These are phyloP conservation scores for Centruroides sculpturatus DNA, from an alignment of 1,140 invertebrate species.

Conservation along the genomic window DNA sequence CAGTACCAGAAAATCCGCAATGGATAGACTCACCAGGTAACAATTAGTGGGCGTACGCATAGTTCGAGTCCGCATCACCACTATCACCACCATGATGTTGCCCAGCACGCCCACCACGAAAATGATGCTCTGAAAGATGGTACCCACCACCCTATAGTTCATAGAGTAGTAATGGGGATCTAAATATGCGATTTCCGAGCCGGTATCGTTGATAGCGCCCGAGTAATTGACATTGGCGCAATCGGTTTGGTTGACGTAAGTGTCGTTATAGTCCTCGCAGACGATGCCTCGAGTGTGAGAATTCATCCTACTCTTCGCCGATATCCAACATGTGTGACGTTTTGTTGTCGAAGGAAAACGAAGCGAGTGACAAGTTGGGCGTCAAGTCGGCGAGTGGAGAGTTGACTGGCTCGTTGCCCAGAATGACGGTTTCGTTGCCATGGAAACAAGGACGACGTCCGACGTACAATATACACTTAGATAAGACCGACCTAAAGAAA, in stretches of 20 bases:
- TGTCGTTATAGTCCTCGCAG: neutral
- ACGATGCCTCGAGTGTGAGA: no score
- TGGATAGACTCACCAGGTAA: conserved; percentile 43
- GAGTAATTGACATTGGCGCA: neutral
- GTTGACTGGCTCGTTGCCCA: no score
- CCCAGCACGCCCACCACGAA: conserved; percentile 40
- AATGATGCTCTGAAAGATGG: conserved; percentile 41
- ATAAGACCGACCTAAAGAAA: no score
- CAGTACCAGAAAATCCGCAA: conserved; percentile 44
- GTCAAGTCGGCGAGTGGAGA: no score
- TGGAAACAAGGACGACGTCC: no score
- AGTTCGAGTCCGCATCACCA: conserved; percentile 31
- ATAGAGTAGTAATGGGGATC: conserved; percentile 32
- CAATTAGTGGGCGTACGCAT: conserved; percentile 48
- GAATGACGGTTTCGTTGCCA: no score
- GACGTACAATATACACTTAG: no score
- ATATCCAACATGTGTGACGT: no score
- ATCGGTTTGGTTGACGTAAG: neutral
- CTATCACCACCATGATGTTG: conserved; percentile 40
- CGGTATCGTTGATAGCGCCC: neutral
- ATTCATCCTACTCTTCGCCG: no score
- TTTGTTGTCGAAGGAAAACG: no score
- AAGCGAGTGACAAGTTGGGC: no score
- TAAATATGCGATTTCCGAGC: neutral
- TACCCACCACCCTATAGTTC: conserved; percentile 38